Conservation (phyloP, 2,888 invertebrate genomes). For the Lithophane semibrunnea region DNA sequence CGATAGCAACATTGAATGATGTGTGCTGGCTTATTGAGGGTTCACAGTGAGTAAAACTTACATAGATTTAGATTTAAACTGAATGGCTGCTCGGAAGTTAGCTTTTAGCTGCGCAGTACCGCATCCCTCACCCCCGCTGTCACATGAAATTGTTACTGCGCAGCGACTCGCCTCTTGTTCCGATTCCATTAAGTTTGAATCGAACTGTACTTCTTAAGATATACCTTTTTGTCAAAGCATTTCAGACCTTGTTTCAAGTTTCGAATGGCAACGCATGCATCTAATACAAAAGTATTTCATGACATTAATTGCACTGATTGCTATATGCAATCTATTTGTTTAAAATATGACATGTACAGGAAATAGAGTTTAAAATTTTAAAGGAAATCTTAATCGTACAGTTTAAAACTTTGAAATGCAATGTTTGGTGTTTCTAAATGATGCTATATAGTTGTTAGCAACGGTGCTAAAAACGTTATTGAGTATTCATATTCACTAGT, state of each 20-base stretch:
- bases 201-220: not conserved
- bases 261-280: not conserved
- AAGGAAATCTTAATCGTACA: no score
- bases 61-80: no score
- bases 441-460: no score
- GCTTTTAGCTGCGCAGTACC: no score
- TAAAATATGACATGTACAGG: not conserved
- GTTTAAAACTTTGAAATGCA: not conserved
- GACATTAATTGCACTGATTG: not conserved
- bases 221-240: not conserved
- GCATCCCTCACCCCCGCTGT: no score
- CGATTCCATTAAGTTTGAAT: no score
- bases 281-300: not conserved
- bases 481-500: no score
- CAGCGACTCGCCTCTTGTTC: no score
- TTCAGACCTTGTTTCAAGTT: not conserved
- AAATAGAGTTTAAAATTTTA: not conserved
- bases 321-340: not conserved
- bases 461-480: no score
- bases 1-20: slow-evolving; percentile 75
- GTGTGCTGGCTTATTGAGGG: slow-evolving; percentile 85
- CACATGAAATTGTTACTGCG: no score
- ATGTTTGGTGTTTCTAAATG: not conserved
- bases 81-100: no score
- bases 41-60: slow-evolving; percentile 80